A percentile compares a stretch with the other conserved stretches of the same genome.
These are phyloP conservation scores for Omphaloscelis lunosa DNA, from an alignment of 2,888 invertebrate species.

Conservation along the genomic window DNA sequence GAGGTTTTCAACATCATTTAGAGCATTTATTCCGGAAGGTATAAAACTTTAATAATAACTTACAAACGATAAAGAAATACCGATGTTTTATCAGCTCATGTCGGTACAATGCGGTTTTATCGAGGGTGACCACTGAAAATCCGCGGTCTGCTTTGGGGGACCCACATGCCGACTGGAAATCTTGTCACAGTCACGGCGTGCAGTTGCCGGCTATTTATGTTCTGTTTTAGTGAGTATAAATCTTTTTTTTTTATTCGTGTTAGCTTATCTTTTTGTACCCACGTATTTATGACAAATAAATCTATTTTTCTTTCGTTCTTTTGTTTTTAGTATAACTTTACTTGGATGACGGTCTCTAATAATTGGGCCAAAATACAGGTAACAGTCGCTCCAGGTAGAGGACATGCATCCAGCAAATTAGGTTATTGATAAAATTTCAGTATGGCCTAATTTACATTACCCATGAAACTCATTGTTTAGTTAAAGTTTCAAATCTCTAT, in stretches of 20 bases:
- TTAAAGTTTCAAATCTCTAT: background rate
- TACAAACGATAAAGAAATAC: background rate
- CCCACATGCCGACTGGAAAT: background rate
- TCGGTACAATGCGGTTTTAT: background rate
- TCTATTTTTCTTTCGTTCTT: background rate
- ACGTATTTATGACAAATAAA: background rate
- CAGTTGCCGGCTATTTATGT: background rate
- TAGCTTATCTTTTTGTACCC: no score
- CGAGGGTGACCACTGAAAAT: no score
- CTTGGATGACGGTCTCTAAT: background rate
- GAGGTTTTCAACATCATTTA: no score
- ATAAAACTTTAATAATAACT: no score
- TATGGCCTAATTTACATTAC: background rate
- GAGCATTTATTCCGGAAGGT: background rate
- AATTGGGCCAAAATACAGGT: background rate
- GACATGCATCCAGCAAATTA: background rate
- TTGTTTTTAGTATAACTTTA: background rate
- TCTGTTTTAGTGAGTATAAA: no score
- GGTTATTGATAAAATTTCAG: no score
- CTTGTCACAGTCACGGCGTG: background rate
- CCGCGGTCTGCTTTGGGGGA: background rate
- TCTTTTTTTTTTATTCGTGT: no score
- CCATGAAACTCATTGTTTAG: background rate
- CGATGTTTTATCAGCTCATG: background rate
- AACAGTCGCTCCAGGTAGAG: background rate